Evolutionary conservation across 1,140 invertebrate genomes (phyloP).

Genomic region (Zaprionus nigranus): DNA sequence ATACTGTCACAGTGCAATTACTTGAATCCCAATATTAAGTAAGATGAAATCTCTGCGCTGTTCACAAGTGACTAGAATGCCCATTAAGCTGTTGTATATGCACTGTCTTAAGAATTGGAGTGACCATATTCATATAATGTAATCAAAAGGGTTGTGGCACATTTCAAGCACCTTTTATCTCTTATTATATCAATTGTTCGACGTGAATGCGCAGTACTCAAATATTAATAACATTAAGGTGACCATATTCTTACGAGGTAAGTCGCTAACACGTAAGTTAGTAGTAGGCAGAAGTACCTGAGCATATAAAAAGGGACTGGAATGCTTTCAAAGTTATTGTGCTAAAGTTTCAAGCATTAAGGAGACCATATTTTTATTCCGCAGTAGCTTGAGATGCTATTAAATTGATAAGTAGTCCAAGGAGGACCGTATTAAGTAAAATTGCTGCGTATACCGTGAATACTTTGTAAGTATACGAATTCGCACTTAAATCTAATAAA

Average conservation of each 20-base stretch:
- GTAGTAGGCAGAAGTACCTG: too few relatives aligned
- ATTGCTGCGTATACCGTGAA: background rate
- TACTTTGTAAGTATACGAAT: background rate
- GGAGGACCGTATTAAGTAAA: background rate
- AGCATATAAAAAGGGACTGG: too few relatives aligned
- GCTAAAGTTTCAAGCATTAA: background rate
- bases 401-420: too few relatives aligned
- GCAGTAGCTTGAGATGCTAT: too few relatives aligned
- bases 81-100: background rate
- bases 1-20: too few relatives aligned
- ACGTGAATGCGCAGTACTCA: background rate
- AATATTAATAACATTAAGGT: background rate
- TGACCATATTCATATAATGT: background rate
- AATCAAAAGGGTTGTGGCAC: background rate
- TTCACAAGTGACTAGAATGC: too few relatives aligned
- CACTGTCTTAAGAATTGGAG: background rate
- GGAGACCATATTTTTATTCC: background rate
- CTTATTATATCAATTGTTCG: background rate
- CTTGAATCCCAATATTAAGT: too few relatives aligned
- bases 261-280: background rate
- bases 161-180: background rate
- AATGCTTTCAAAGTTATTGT: background rate
- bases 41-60: too few relatives aligned
- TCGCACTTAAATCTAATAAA: background rate
- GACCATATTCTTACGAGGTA: background rate